These are phyloP conservation scores for Luscinia megarhynchos DNA, from an alignment of 2,797 vertebrate genomes.

Conservation along the genomic window DNA sequence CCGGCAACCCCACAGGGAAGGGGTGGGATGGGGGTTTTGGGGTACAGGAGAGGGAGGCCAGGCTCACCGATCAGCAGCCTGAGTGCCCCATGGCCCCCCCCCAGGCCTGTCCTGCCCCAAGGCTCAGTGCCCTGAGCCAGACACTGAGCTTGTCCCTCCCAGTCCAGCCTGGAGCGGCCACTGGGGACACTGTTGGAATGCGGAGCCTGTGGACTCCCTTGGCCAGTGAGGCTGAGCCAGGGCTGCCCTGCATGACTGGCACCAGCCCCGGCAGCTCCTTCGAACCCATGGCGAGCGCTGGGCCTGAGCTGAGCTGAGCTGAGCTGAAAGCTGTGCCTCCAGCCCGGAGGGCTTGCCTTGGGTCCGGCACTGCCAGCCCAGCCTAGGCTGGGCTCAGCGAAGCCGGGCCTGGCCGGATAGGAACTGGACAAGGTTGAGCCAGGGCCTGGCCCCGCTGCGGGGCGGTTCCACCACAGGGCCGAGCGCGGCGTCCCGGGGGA, in stretches of 20 bases:
- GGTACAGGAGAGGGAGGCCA: fast-evolving
- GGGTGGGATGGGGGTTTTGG: background rate
- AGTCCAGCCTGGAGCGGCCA: fast-evolving
- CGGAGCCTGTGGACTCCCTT: no score
- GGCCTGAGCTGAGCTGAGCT: background rate
- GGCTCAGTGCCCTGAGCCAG: background rate
- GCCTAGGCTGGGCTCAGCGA: background rate
- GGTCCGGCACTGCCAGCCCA: background rate
- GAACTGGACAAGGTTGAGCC: background rate
- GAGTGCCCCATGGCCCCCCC: fast-evolving
- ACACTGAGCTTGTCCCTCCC: background rate
- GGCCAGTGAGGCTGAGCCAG: background rate
- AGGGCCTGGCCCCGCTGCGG: background rate
- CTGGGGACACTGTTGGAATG: fast-evolving
- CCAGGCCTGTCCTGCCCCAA: background rate
- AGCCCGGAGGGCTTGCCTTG: fast-evolving
- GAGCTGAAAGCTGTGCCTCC: background rate
- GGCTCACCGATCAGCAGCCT: background rate
- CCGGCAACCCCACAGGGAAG: fast-evolving
- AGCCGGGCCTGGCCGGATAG: background rate
- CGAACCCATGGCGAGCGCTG: fast-evolving
- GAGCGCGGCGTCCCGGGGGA: slow-evolving; percentile 39
- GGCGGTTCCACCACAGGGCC: background rate
- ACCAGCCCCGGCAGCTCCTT: background rate
- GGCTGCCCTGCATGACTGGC: background rate